These are phyloP conservation scores for Corynorhinus townsendii DNA, from an alignment of 2,113 vertebrate genomes.

Conservation along the genomic window DNA sequence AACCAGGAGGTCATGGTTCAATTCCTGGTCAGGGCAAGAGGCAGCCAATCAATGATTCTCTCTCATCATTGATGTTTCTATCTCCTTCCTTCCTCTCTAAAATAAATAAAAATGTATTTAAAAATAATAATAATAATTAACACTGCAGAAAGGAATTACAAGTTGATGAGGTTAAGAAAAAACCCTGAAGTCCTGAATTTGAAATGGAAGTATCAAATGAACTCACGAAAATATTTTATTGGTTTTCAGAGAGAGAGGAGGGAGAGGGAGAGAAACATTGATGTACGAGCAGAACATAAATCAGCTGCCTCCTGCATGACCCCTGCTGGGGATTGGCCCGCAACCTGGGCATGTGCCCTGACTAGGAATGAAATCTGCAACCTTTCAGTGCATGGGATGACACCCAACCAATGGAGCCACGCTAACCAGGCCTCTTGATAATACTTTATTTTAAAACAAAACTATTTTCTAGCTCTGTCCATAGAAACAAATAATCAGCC, in stretches of 20 bases:
- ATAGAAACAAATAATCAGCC: neutral
- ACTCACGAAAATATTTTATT: neutral
- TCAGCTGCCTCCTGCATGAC: neutral
- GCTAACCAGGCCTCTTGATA: neutral
- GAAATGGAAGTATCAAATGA: neutral
- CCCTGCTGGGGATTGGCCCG: neutral
- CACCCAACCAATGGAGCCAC: neutral
- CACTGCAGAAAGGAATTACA: neutral
- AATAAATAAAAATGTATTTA: neutral
- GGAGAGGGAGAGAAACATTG: neutral
- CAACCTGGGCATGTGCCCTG: neutral
- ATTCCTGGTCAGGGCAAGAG: too few relatives aligned
- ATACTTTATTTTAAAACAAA: neutral
- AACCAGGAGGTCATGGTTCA: too few relatives aligned
- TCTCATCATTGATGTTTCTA: too few relatives aligned
- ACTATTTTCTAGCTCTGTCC: neutral
- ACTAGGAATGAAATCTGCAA: neutral
- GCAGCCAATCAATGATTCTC: too few relatives aligned
- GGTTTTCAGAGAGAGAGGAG: neutral
- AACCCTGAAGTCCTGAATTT: neutral
- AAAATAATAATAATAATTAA: neutral
- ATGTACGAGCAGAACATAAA: neutral
- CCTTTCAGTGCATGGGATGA: neutral
- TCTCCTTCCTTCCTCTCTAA: too few relatives aligned
- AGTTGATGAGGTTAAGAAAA: neutral